These are phyloP conservation scores for Sturnira hondurensis DNA, from an alignment of 2,113 vertebrate species.

Conservation along the genomic window DNA sequence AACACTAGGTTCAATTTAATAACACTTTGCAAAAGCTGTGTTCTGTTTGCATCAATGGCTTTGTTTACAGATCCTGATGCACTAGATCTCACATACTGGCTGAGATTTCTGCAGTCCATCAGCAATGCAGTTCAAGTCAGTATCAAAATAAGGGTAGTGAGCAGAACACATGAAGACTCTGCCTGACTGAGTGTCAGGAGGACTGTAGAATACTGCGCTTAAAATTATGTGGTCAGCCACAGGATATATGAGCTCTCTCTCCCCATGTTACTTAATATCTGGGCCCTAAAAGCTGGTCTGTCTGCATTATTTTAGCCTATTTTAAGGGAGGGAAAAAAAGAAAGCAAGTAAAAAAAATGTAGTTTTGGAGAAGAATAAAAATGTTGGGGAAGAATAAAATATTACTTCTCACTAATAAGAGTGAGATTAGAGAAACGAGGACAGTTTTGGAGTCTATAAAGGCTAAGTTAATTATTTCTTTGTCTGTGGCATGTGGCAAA, in stretches of 20 bases:
- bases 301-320: not conserved
- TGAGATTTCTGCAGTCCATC: not conserved
- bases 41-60: not conserved
- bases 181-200: not conserved
- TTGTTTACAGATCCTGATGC: not conserved
- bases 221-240: not conserved
- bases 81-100: not conserved
- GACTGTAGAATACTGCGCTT: rapidly evolving
- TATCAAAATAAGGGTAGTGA: not conserved
- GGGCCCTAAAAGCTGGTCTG: not conserved
- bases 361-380: not conserved
- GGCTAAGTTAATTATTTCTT: not conserved
- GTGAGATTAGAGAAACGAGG: not conserved
- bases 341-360: not conserved
- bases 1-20: not conserved
- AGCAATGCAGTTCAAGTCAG: not conserved
- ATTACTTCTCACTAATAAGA: not conserved
- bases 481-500: not conserved
- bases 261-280: not conserved
- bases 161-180: too few species aligned
- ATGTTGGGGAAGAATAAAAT: too few species aligned
- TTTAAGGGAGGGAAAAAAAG: not conserved
- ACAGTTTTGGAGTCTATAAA: not conserved
- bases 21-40: not conserved
- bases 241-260: not conserved